These are phyloP conservation scores for Thamnophis sirtalis DNA, from an alignment of 2,113 vertebrate genomes.

Conservation along the genomic window DNA sequence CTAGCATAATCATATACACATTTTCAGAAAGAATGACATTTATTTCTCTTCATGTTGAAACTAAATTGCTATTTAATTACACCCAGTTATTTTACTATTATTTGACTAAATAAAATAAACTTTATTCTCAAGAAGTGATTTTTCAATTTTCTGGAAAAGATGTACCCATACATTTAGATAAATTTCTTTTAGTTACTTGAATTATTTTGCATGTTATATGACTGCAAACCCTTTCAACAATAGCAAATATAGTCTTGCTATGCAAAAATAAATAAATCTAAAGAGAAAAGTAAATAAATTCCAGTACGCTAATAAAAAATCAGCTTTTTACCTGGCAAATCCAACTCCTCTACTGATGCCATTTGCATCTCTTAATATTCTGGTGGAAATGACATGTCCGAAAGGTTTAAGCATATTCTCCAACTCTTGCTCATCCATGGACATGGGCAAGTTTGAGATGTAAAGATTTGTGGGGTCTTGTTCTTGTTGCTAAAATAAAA, in stretches of 20 bases:
- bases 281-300: not conserved
- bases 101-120: not conserved
- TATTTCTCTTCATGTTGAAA: slow-evolving; percentile 29
- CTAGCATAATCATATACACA: not conserved
- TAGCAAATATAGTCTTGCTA: not conserved
- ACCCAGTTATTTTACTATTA: not conserved
- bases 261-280: not conserved
- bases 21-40: slow-evolving; percentile 6
- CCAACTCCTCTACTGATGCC: slow-evolving; percentile 95
- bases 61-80: not conserved
- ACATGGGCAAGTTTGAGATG: slow-evolving; percentile 95
- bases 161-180: not conserved
- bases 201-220: not conserved
- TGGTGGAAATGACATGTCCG: slow-evolving; percentile 94
- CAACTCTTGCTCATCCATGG: slow-evolving; percentile 96
- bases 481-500: slow-evolving; percentile 88
- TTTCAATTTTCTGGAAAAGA: slow-evolving; percentile 24
- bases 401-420: slow-evolving; percentile 97
- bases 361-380: slow-evolving; percentile 94
- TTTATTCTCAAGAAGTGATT: slow-evolving; percentile 25
- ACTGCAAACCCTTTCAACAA: slow-evolving; percentile 3
- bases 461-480: slow-evolving; percentile 98
- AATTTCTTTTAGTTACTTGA: not conserved
- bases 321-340: slow-evolving; percentile 85
- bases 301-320: slow-evolving; percentile 4